phyloP scores from a whole-genome alignment of 2,888 invertebrate species.

The Eupelmus urozonus region DNA sequence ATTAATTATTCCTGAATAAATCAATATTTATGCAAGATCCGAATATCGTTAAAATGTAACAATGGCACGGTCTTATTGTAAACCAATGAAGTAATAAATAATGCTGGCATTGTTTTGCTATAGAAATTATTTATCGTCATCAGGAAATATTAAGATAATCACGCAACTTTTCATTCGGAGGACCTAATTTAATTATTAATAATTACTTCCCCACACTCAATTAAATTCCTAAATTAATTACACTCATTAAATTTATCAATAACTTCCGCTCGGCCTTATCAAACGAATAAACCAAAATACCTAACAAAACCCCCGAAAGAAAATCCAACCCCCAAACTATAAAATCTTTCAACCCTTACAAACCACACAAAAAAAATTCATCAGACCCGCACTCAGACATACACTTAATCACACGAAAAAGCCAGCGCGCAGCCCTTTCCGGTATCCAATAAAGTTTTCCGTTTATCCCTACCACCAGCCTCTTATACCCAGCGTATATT shows the following conservation, averaged over 20 bases:
- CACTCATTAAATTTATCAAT: background rate
- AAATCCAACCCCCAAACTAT: no score
- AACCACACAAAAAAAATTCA: no score
- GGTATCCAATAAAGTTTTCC: constrained; percentile 21
- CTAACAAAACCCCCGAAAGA: no score
- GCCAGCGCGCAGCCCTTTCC: background rate
- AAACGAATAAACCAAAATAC: no score
- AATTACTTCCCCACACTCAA: background rate
- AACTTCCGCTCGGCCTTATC: no score
- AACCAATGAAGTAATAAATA: constrained; percentile 2
- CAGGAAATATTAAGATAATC: background rate
- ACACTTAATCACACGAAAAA: no score
- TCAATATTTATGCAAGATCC: constrained; percentile 1
- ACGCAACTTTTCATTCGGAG: background rate
- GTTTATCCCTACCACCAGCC: background rate
- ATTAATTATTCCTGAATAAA: background rate
- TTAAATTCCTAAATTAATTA: no score
- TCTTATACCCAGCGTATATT: background rate
- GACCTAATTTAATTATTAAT: background rate
- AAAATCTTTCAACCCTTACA: no score
- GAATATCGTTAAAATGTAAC: background rate
- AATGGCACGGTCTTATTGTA: background rate
- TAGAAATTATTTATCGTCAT: background rate
- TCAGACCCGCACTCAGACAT: background rate
- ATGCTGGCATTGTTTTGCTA: background rate